These are phyloP conservation scores for Salvelinus alpinus DNA, from an alignment of 2,113 vertebrate species.

Conservation along the genomic window DNA sequence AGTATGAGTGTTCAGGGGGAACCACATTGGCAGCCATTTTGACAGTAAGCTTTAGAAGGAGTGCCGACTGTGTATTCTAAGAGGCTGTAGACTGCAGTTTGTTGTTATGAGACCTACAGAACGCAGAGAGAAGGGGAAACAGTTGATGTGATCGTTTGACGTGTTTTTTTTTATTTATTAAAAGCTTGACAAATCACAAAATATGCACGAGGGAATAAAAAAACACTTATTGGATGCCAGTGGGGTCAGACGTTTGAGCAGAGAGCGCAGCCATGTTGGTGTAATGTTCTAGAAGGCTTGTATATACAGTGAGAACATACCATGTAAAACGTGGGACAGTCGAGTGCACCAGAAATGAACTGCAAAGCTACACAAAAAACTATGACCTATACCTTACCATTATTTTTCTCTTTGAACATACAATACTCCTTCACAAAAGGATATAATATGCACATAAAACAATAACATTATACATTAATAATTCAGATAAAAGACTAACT, in stretches of 20 bases:
- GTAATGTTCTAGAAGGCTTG: constrained; percentile 23
- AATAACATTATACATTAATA: constrained; percentile 57
- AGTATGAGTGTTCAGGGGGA: constrained; percentile 68
- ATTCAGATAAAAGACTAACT: constrained; percentile 47
- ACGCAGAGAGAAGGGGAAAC: constrained; percentile 73
- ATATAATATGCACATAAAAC: constrained; percentile 70
- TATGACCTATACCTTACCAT: constrained; percentile 48
- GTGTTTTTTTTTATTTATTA: constrained; percentile 67
- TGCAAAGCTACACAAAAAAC: constrained; percentile 47
- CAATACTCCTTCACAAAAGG: constrained; percentile 73
- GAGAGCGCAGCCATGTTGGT: constrained; percentile 74
- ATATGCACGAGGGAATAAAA: constrained; percentile 64
- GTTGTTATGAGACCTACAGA: constrained; percentile 98
- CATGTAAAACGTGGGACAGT: constrained; percentile 26
- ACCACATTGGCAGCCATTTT: constrained; percentile 76
- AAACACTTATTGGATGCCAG: constrained; percentile 73
- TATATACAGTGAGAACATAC: constrained; percentile 46
- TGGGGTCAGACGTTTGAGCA: constrained; percentile 66
- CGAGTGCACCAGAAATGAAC: constrained; percentile 49
- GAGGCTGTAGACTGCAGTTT: constrained; percentile 94
- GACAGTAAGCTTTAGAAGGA: constrained; percentile 64
- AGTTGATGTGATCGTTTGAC: constrained; percentile 40
- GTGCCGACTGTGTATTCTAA: constrained; percentile 76
- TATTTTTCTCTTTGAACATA: constrained; percentile 63
- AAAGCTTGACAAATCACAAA: constrained; percentile 75